Evolutionary conservation across 2,888 invertebrate species (phyloP).

Genomic region (Phaedon cochleariae): DNA sequence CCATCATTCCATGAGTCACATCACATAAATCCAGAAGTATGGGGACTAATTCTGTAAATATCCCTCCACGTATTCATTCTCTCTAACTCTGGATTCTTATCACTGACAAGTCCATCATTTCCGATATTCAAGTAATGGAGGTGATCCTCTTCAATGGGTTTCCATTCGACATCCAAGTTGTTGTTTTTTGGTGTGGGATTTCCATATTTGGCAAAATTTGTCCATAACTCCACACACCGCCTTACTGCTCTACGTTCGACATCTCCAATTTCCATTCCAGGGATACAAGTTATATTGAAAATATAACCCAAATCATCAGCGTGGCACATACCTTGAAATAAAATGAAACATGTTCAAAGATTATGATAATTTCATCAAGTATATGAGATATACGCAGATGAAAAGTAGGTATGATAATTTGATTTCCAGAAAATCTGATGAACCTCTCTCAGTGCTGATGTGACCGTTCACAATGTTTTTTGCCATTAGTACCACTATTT

Average conservation of each 20-base stretch:
- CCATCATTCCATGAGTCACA: neutral
- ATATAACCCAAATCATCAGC: constrained; percentile 48
- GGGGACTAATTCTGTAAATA: neutral
- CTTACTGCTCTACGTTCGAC: constrained; percentile 45
- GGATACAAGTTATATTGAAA: constrained; percentile 40
- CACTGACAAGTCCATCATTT: neutral
- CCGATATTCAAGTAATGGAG: neutral
- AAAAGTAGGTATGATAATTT: too few relatives aligned
- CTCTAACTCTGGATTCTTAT: neutral
- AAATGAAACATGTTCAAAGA: neutral
- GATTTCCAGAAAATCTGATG: too few relatives aligned
- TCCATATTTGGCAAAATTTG: constrained; percentile 50
- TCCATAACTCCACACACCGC: constrained; percentile 49
- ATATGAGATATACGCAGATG: too few relatives aligned
- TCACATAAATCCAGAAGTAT: neutral
- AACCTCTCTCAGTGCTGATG: too few relatives aligned
- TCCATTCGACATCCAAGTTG: neutral
- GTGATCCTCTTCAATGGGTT: neutral
- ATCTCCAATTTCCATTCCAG: constrained; percentile 41
- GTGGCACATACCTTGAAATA: constrained; percentile 41
- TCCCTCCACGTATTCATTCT: neutral
- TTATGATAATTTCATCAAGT: too few relatives aligned
- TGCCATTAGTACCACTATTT: too few relatives aligned
- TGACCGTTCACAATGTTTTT: too few relatives aligned
- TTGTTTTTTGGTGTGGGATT: constrained; percentile 42